Percentiles rank a stretch among this genome's conserved stretches.
These are phyloP conservation scores for Monoplex corrugatus DNA, from an alignment of 2,888 invertebrate genomes.

Conservation along the genomic window DNA sequence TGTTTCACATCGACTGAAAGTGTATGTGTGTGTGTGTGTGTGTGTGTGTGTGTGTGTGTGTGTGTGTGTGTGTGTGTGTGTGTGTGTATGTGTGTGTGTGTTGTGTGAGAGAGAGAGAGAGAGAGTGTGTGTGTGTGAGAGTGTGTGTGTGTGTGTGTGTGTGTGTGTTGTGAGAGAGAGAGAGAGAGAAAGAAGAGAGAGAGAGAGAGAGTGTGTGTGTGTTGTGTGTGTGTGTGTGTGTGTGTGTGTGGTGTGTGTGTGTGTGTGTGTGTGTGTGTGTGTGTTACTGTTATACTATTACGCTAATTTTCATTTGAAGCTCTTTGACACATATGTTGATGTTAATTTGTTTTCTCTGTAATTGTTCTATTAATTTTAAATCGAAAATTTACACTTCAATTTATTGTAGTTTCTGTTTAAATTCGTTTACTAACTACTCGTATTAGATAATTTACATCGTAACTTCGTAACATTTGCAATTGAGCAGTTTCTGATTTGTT, in stretches of 20 bases:
- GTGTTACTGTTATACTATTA: neutral
- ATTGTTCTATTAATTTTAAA: too few relatives aligned
- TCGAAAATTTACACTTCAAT: too few relatives aligned
- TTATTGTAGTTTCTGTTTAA: too few relatives aligned
- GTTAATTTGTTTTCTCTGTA: too few relatives aligned
- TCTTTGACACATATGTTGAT: too few relatives aligned
- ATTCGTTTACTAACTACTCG: too few relatives aligned
- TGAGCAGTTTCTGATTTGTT: too few relatives aligned
- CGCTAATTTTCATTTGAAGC: too few relatives aligned
- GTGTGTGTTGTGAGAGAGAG: neutral
- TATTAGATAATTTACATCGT: too few relatives aligned
- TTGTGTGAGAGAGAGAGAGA: neutral
- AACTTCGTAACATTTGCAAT: too few relatives aligned
- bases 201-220: neutral
- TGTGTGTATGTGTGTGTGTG: neutral
- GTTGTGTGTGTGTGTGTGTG: neutral
- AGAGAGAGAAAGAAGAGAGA: neutral
- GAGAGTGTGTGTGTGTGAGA: neutral
- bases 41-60: constrained; percentile 78
- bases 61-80: constrained; percentile 83
- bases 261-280: neutral
- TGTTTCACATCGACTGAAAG: too few relatives aligned
- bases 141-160: neutral
- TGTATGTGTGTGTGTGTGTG: neutral
- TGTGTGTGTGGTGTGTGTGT: neutral